phyloP scores from a whole-genome alignment of 1,140 invertebrate genomes.

The Drosophila rufa region DNA sequence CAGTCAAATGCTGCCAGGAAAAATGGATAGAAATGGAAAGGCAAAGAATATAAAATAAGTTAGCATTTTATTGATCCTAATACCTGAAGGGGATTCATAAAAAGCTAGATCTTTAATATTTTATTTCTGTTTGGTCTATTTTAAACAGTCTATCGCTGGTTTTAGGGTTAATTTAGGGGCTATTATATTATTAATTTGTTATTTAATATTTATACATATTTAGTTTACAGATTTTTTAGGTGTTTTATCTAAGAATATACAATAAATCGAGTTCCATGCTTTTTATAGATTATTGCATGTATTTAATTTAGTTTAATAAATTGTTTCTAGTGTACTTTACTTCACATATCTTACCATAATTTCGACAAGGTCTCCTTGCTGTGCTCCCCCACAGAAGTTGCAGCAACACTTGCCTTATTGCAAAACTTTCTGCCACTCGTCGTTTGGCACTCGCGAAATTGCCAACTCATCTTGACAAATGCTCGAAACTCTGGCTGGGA shows the following conservation, averaged over 20 bases:
- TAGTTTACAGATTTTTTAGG: too few relatives aligned
- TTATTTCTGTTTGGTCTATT: background rate
- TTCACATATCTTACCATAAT: slow-evolving; percentile 4
- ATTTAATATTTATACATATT: background rate
- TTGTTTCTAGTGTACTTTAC: background rate
- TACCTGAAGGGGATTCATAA: background rate
- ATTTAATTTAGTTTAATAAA: background rate
- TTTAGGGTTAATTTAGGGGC: background rate
- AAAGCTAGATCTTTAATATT: background rate
- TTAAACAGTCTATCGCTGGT: too few relatives aligned
- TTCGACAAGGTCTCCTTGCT: slow-evolving; percentile 27
- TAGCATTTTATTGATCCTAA: too few relatives aligned
- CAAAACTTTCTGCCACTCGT: slow-evolving; percentile 49
- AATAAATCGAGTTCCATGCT: too few relatives aligned
- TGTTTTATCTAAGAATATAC: too few relatives aligned
- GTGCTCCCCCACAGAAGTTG: slow-evolving; percentile 12
- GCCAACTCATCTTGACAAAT: slow-evolving; percentile 54
- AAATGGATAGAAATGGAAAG: too few relatives aligned
- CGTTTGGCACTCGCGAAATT: slow-evolving; percentile 40
- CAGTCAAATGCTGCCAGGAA: too few relatives aligned
- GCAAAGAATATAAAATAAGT: background rate
- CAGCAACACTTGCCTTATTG: slow-evolving; percentile 38
- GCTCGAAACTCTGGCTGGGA: slow-evolving; percentile 29
- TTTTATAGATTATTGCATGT: background rate
- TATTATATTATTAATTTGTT: background rate